Conservation (phyloP, 2,888 invertebrate genomes). For the Epirrita christyi region DNA sequence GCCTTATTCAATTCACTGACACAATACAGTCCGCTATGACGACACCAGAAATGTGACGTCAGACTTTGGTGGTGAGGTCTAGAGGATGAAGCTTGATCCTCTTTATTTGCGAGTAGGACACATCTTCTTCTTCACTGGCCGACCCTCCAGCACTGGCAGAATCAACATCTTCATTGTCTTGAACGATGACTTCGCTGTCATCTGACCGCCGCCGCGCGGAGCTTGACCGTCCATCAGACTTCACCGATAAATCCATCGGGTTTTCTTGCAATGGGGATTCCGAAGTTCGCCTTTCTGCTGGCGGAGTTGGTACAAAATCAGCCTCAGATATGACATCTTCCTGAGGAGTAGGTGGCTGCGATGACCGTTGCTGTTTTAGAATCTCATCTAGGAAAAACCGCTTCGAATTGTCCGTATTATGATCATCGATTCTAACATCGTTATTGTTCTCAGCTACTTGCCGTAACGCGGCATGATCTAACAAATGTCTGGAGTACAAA, state of each 20-base stretch:
- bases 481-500: constrained; percentile 80
- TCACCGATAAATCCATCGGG: constrained; percentile 93
- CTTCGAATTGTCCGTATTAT: constrained; percentile 88
- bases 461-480: constrained; percentile 76
- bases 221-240: constrained; percentile 85
- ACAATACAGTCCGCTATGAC: constrained; percentile 22
- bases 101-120: constrained; percentile 84
- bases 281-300: constrained; percentile 71
- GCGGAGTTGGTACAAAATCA: constrained; percentile 78
- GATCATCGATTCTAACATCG: constrained; percentile 83
- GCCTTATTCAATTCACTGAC: constrained; percentile 71
- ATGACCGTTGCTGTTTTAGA: constrained; percentile 87
- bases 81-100: constrained; percentile 85
- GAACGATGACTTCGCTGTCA: constrained; percentile 78
- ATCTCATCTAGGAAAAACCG: constrained; percentile 91
- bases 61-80: constrained; percentile 89
- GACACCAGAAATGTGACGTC: constrained; percentile 54
- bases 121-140: constrained; percentile 79
- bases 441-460: constrained; percentile 81
- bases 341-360: constrained; percentile 77
- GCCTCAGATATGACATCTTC: constrained; percentile 82
- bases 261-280: constrained; percentile 88
- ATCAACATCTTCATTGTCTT: constrained; percentile 74
- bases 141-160: constrained; percentile 75
- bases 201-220: constrained; percentile 77